phyloP scores from a whole-genome alignment of 2,113 vertebrate genomes.

The Clarias batrachus region DNA sequence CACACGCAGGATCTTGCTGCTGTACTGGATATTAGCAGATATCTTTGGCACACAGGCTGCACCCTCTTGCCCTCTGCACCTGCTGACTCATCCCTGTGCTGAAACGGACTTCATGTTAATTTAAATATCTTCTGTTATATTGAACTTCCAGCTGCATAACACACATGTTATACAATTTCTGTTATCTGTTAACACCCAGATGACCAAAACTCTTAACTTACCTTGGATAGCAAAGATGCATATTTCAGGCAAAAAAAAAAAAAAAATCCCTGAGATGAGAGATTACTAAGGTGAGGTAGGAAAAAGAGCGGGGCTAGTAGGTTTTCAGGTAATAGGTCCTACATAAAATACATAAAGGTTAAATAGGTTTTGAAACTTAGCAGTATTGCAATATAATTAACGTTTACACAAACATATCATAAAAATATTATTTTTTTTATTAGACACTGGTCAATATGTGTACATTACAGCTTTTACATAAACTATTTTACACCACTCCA shows the following conservation, averaged over 20 bases:
- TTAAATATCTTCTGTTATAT: too few species aligned
- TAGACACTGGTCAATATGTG: constrained; percentile 3
- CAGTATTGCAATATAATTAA: background rate
- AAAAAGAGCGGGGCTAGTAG: background rate
- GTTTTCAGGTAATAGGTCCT: background rate
- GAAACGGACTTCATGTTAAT: too few species aligned
- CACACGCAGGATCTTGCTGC: too few species aligned
- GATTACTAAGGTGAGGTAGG: background rate
- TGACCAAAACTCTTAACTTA: background rate
- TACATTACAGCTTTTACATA: constrained; percentile 12
- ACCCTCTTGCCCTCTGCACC: background rate
- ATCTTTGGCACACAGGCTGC: too few species aligned
- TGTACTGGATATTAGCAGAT: too few species aligned
- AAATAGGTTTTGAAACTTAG: background rate
- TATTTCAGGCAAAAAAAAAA: background rate
- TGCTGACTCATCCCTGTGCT: too few species aligned
- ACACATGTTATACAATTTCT: too few species aligned
- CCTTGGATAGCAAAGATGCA: background rate
- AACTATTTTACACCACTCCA: background rate
- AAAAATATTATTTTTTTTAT: background rate
- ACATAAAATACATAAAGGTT: background rate
- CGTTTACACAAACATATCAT: background rate
- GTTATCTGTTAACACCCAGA: too few species aligned
- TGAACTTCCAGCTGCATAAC: too few species aligned
- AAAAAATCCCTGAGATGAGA: background rate